phyloP scores from a whole-genome alignment of 2,113 vertebrate species.

The Sander lucioperca region DNA sequence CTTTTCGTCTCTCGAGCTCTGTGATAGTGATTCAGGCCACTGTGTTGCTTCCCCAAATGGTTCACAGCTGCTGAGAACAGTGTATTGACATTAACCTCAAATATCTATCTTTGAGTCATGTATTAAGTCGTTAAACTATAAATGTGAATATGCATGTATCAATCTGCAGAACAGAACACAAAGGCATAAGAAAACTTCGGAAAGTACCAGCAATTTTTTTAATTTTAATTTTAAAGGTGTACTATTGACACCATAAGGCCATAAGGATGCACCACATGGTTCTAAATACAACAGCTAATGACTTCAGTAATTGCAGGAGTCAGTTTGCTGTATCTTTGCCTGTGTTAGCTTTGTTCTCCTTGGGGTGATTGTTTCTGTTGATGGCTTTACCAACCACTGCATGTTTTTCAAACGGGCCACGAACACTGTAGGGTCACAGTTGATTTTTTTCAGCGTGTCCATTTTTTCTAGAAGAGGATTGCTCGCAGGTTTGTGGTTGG shows the following conservation, averaged over 20 bases:
- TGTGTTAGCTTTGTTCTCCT: background rate
- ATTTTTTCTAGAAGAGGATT: no score
- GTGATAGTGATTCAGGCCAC: conserved; percentile 53
- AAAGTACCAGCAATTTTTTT: background rate
- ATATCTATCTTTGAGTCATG: conserved; percentile 18
- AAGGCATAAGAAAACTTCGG: background rate
- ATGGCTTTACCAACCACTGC: background rate
- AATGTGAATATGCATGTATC: conserved; percentile 3
- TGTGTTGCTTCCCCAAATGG: conserved; percentile 31
- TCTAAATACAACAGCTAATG: background rate
- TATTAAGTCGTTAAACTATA: background rate
- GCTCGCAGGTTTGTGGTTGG: background rate
- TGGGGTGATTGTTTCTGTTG: background rate
- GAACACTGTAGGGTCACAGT: no score
- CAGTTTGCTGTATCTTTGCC: background rate
- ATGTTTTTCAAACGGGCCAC: no score
- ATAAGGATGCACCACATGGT: no score
- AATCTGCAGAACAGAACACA: background rate
- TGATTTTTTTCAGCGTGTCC: no score
- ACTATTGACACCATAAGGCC: background rate
- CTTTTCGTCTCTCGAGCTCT: conserved; percentile 45
- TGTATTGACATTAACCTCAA: conserved; percentile 40
- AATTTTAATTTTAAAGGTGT: background rate
- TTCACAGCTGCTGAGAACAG: conserved; percentile 34
- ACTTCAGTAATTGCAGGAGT: background rate